Base-by-base conservation (phyloP, 2,888 invertebrate genomes). In the Drosophila maculinotata region DNA sequence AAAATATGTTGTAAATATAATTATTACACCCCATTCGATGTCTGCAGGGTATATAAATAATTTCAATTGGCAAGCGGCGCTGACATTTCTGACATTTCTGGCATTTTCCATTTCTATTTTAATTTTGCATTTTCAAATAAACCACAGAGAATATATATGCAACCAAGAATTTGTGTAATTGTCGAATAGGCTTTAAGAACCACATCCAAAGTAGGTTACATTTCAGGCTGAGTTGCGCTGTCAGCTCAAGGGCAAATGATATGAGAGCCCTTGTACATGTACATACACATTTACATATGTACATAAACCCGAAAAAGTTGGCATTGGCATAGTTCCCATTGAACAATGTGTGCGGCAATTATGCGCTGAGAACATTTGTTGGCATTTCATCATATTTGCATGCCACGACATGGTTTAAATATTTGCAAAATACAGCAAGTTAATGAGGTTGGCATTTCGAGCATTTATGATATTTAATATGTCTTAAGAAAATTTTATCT, bases 281-380 rank as follows among this genome's bases (percentile, higher is more conserved):
- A 44, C 36, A 38, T 52, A 44, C 36, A 38, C 48, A 30, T 20
- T 14, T 44, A 31, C 12, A 23, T 25, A 44, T 36, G 33, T 47
- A 41, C 44, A 41, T n/a, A 17, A 20, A 44, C 26, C 25, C 62
- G 28, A 73, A 62, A 54, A 47, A 58, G 30, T 39, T 63, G 66
- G 44, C 77, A 80, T 63, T 80, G 87, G 83, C 80, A 86, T 86
- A 74, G 77, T 86, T 80, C 77, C 69, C 80, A 76, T 59, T 52
- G 36, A 53, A 69, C 64, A 73, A 59, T 73, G 77, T 82, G 63
- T 78, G 76, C 41, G 60, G 58, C 65, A 84, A 84, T 68, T 68
- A 60, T 69, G 58, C 53, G 66, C 66, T 60, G 59, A 60, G 54
- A 51, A 72, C 42, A 72, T 67, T 81, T 63, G 38, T 15, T 58